Conservation (phyloP, 1,140 invertebrate genomes). For the Acyrthosiphon pisum region DNA sequence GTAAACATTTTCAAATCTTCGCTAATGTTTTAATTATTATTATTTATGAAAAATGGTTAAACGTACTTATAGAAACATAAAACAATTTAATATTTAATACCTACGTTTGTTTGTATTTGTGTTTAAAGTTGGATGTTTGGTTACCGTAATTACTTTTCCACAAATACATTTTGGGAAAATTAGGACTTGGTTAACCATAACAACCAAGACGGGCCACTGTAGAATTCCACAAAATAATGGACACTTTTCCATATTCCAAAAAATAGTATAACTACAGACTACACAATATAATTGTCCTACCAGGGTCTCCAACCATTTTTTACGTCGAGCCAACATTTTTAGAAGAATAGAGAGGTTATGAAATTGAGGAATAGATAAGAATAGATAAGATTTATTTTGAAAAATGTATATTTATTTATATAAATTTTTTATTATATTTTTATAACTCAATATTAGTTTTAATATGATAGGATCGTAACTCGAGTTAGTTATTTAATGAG, state of each 20-base stretch:
- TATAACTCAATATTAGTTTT: no score
- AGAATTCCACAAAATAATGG: neutral
- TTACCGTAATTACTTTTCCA: neutral
- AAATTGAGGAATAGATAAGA: no score
- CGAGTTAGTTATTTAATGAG: no score
- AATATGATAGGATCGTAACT: no score
- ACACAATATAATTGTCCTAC: no score
- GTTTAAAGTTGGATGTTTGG: neutral
- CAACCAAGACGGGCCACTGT: no score
- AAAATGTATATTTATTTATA: no score
- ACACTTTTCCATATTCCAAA: neutral
- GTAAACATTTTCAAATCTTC: neutral
- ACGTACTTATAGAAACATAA: neutral
- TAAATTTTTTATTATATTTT: no score
- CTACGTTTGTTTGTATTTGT: neutral
- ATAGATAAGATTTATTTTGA: no score
- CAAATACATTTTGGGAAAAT: neutral
- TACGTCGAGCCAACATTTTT: no score
- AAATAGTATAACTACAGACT: neutral
- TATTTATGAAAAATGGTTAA: neutral
- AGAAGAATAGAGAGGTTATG: no score
- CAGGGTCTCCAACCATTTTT: no score
- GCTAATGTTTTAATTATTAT: neutral
- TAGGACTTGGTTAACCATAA: neutral
- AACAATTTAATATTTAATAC: neutral